Evolutionary conservation across 2,888 invertebrate genomes (phyloP).

Genomic region (Drosophila heteroneura): DNA sequence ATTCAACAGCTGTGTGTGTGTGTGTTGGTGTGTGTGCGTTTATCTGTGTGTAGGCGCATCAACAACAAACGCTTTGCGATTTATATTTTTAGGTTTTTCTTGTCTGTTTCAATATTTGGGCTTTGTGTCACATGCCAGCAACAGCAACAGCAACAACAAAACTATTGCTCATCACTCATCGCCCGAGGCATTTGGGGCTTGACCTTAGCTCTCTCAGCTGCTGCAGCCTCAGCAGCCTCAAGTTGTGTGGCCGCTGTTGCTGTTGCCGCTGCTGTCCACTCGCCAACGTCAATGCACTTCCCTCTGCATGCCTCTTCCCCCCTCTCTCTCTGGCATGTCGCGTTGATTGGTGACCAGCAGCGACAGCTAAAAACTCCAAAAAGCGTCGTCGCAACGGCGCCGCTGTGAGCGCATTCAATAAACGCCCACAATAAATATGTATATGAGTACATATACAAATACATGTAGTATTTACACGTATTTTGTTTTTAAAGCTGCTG

Average conservation of each 20-base stretch:
- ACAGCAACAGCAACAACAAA: conserved; percentile 21
- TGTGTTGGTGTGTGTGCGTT: conserved; percentile 16
- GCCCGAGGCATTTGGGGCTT: conserved; percentile 51
- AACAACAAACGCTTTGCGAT: conserved; percentile 55
- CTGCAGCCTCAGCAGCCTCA: conserved; percentile 16
- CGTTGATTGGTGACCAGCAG: conserved; percentile 41
- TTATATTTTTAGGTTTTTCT: conserved; percentile 63
- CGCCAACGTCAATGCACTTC: conserved; percentile 72
- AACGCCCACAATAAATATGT: conserved; percentile 57
- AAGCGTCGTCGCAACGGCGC: conserved; percentile 68
- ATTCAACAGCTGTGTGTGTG: conserved; percentile 50
- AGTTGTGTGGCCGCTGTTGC: conserved; percentile 1
- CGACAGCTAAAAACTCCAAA: conserved; percentile 35
- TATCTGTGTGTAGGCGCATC: conserved; percentile 63
- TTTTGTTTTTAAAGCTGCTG: conserved; percentile 37
- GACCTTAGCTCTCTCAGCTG: conserved; percentile 66
- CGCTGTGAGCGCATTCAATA: conserved; percentile 68
- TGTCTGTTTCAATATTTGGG: conserved; percentile 50
- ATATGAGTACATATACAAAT: conserved; percentile 8
- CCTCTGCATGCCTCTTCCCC: not conserved
- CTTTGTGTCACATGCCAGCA: conserved; percentile 50
- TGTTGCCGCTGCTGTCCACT: conserved; percentile 41
- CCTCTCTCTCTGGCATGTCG: conserved; percentile 19
- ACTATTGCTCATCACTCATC: conserved; percentile 58
- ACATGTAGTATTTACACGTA: conserved; percentile 14